These are phyloP conservation scores for Pituophis catenifer DNA, from an alignment of 2,113 vertebrate genomes.

Conservation along the genomic window DNA sequence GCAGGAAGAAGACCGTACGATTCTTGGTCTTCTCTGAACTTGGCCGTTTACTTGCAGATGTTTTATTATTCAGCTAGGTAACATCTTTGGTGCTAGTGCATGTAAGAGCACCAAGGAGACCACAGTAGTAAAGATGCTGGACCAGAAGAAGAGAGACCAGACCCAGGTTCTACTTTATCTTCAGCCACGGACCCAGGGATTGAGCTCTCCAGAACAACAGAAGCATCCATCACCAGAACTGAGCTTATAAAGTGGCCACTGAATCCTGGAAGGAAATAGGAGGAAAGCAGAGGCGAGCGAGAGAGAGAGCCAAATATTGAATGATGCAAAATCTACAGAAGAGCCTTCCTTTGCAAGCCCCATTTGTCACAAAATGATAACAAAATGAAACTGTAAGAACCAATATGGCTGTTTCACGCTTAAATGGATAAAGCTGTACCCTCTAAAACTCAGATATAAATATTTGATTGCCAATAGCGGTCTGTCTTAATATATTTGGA, in stretches of 20 bases:
- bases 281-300: background rate
- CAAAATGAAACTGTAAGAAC: background rate
- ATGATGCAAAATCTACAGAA: background rate
- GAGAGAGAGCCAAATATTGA: background rate
- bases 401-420: slow-evolving; percentile 28
- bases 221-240: background rate
- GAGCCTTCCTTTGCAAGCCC: background rate
- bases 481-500: slow-evolving; percentile 38
- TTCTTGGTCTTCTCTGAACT: too few relatives aligned
- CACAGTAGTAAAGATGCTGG: background rate
- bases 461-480: slow-evolving; percentile 28
- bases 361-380: slow-evolving; percentile 14
- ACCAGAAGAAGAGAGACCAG: background rate
- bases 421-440: slow-evolving; percentile 43
- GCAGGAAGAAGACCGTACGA: too few relatives aligned
- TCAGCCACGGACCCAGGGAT: background rate
- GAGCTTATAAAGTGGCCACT: background rate
- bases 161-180: background rate
- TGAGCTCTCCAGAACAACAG: background rate
- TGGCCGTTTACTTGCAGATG: too few relatives aligned
- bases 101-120: too few relatives aligned
- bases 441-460: slow-evolving; percentile 42
- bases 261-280: background rate
- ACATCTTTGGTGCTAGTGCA: too few relatives aligned
- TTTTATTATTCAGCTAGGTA: too few relatives aligned